phyloP scores from a whole-genome alignment of 2,113 vertebrate genomes.

The Colistium nudipinnis region DNA sequence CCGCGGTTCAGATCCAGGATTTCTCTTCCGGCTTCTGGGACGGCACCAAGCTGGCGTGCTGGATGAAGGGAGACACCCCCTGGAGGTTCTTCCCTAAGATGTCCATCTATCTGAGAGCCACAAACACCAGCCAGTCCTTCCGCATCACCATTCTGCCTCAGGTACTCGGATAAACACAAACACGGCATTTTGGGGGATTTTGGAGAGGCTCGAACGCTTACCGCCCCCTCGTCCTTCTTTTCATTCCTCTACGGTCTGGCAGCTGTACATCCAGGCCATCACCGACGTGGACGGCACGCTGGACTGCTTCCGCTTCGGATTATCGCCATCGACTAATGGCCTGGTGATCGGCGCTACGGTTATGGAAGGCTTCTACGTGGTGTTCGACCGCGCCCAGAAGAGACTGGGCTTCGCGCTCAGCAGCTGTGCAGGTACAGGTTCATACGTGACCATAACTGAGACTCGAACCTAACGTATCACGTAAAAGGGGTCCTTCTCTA shows the following conservation, averaged over 20 bases:
- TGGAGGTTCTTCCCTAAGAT: slow-evolving; percentile 95
- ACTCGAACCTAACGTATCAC: not conserved
- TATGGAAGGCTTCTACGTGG: slow-evolving; percentile 97
- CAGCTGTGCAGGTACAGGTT: slow-evolving; percentile 88
- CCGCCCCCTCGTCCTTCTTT: not conserved
- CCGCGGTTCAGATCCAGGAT: slow-evolving; percentile 85
- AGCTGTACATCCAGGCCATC: slow-evolving; percentile 95
- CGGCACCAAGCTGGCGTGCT: slow-evolving; percentile 93
- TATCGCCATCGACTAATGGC: slow-evolving; percentile 88
- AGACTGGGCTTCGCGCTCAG: slow-evolving; percentile 93
- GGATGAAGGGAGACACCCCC: slow-evolving; percentile 88
- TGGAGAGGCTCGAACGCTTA: not conserved
- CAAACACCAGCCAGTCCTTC: slow-evolving; percentile 92
- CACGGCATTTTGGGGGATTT: not conserved
- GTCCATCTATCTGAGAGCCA: slow-evolving; percentile 92
- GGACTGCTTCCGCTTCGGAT: slow-evolving; percentile 92
- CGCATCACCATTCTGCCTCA: slow-evolving; percentile 92
- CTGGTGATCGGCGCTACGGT: slow-evolving; percentile 95
- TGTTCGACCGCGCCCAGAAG: slow-evolving; percentile 89
- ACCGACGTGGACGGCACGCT: slow-evolving; percentile 83
- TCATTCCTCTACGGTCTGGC: not conserved
- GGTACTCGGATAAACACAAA: slow-evolving; percentile 75
- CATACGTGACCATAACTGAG: not conserved
- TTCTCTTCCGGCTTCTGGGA: slow-evolving; percentile 94
- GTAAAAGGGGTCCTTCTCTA: too few relatives aligned